Conservation (phyloP, 2,888 invertebrate genomes). For the Strigamia crassipes region DNA sequence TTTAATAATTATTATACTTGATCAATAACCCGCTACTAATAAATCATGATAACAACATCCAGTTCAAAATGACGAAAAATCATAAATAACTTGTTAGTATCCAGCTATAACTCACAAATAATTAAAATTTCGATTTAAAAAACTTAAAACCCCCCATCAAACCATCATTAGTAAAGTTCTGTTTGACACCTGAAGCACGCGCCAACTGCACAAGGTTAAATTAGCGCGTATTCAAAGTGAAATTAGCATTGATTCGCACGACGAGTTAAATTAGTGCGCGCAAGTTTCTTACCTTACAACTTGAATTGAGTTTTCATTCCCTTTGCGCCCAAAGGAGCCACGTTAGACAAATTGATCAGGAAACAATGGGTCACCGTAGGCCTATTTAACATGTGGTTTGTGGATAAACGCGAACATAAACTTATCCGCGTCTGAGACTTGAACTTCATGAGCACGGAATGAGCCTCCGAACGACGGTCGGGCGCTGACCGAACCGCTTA, state of each 20-base stretch:
- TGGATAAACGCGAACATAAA: slow-evolving; percentile 7
- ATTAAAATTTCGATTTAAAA: too few relatives aligned
- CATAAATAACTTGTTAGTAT: too few relatives aligned
- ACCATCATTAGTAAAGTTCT: not conserved
- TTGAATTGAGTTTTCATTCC: not conserved
- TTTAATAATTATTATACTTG: too few relatives aligned
- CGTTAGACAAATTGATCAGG: not conserved
- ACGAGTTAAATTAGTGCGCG: not conserved
- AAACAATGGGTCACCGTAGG: not conserved
- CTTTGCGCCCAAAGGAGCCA: not conserved
- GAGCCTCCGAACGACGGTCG: not conserved
- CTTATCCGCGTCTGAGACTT: slow-evolving; percentile 7
- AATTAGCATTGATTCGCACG: not conserved
- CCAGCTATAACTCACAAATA: too few relatives aligned
- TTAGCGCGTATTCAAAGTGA: not conserved
- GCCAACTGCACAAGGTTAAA: too few relatives aligned
- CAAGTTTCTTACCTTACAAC: slow-evolving; percentile 4
- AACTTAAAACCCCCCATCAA: not conserved
- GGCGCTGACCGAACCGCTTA: not conserved
- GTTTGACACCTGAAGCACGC: not conserved
- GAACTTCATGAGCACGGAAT: not conserved
- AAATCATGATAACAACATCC: too few relatives aligned
- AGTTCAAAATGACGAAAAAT: too few relatives aligned
- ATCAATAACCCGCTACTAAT: too few relatives aligned
- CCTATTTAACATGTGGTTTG: not conserved